Base-by-base conservation (phyloP, 2,888 invertebrate genomes). In the Micoletzkya japonica region DNA sequence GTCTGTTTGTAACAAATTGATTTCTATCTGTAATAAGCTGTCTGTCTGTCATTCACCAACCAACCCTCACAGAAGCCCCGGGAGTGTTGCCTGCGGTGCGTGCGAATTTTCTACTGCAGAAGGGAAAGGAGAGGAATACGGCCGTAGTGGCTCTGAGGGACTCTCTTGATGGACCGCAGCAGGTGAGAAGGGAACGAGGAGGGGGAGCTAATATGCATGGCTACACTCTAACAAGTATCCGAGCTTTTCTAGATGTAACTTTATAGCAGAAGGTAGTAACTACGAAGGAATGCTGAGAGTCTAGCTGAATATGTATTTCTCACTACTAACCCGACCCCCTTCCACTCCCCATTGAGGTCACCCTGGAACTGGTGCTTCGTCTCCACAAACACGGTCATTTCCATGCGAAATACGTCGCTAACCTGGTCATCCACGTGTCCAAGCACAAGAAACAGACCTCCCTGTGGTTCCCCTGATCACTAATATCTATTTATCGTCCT, bases 331-430 rank as follows among this genome's bases (percentile, higher is more conserved):
- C n/a, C n/a, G n/a, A n/a, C n/a, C n/a, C n/a, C n/a, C n/a, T n/a
- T n/a, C n/a, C n/a, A n/a, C n/a, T n/a, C n/a, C n/a, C n/a, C 81
- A 79, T 52, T 87, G 87, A 58, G 74, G 84, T 88, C 26, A 85
- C 87, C 64, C 79, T 88, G 34, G 84, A 86, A 72, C 80, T 88
- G 32, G 78, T 85, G 7, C 86, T 87, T 85, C 83, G 86, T 63
- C 86, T 88, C 32, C 83, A 77, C 79, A 83, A 81, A 63, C 77
- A 79, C 64, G 85, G 85, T 17, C 80, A 83, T 10, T 87, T 86
- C 79, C 85, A 84, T 57, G 87, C 87, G 34, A 86, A 86, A 49
- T 88, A 87, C 26, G 83, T 86, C 24, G 87, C 88, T 39, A 86
- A 85, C 54, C 85, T 88, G 50, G 83, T 86, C 49, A 82, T 88